Conservation (phyloP, 2,113 vertebrate genomes). For the Chloebia gouldiae region DNA sequence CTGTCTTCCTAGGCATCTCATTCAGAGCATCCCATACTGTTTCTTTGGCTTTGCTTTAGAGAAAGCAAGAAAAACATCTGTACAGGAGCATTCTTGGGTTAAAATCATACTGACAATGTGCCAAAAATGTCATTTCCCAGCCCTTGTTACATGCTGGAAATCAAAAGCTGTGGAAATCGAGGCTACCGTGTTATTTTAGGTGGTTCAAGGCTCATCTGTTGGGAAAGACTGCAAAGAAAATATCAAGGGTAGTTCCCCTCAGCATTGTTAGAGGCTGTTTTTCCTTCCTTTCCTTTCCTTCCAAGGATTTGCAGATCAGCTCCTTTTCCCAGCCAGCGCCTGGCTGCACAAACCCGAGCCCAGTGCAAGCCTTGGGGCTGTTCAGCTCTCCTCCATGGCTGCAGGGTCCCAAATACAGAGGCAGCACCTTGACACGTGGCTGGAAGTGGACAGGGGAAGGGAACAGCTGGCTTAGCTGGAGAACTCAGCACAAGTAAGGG, state of each 20-base stretch:
- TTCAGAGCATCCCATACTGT: neutral
- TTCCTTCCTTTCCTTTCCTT: too few relatives aligned
- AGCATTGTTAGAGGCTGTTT: neutral
- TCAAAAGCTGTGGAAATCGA: neutral
- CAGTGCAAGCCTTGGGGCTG: neutral
- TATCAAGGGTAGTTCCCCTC: neutral
- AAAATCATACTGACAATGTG: neutral
- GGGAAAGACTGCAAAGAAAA: neutral
- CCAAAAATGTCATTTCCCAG: constrained; percentile 5
- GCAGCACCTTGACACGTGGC: neutral
- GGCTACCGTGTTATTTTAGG: neutral
- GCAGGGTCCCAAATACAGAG: constrained; percentile 49
- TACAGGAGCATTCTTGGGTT: neutral
- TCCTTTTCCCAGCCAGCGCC: neutral
- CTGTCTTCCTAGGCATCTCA: neutral
- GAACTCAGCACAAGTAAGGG: neutral
- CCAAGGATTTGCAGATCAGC: neutral
- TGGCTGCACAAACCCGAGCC: neutral
- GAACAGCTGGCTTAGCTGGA: neutral
- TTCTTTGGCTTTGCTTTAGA: constrained; percentile 38
- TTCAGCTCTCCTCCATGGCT: constrained; percentile 59
- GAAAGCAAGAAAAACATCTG: constrained; percentile 1
- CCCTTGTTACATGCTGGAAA: neutral
- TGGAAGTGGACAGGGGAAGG: constrained; percentile 25
- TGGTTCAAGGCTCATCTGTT: neutral